Percentiles rank a stretch among this genome's conserved stretches.
These are phyloP conservation scores for Pangasius krempfi DNA, from an alignment of 2,797 vertebrate genomes.

Conservation along the genomic window DNA sequence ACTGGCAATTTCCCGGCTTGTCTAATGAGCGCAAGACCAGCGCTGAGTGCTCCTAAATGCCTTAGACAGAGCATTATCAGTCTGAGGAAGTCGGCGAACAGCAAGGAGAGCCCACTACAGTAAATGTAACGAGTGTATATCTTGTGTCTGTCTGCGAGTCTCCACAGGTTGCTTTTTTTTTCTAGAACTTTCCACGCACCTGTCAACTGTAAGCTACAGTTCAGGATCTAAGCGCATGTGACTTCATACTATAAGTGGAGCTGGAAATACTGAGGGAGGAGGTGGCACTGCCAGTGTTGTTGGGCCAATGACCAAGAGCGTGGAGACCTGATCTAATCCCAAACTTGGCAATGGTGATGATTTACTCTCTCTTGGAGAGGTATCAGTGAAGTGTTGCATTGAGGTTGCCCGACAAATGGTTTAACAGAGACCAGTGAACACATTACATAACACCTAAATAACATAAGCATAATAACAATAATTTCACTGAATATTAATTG, in stretches of 20 bases:
- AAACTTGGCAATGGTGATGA: conserved; percentile 22
- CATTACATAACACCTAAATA: not conserved
- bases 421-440: not conserved
- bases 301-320: conserved; percentile 61
- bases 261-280: conserved; percentile 57
- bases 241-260: conserved; percentile 37
- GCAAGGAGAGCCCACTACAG: not conserved
- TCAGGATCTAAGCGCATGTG: conserved; percentile 45
- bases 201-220: conserved; percentile 43
- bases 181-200: conserved; percentile 14
- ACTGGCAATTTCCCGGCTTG: conserved; percentile 64
- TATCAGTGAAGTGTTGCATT: not conserved
- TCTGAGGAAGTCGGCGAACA: conserved; percentile 29
- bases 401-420: not conserved
- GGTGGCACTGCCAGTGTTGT: conserved; percentile 37
- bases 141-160: not conserved
- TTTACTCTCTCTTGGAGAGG: conserved; percentile 18
- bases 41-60: conserved; percentile 67
- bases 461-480: not conserved
- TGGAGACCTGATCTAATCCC: conserved; percentile 40
- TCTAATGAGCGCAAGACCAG: conserved; percentile 68
- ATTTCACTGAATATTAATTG: not conserved
- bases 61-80: conserved; percentile 74
- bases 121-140: not conserved
- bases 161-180: conserved; percentile 1